phyloP scores from a whole-genome alignment of 1,140 invertebrate genomes.

The Tetraneura akinire region DNA sequence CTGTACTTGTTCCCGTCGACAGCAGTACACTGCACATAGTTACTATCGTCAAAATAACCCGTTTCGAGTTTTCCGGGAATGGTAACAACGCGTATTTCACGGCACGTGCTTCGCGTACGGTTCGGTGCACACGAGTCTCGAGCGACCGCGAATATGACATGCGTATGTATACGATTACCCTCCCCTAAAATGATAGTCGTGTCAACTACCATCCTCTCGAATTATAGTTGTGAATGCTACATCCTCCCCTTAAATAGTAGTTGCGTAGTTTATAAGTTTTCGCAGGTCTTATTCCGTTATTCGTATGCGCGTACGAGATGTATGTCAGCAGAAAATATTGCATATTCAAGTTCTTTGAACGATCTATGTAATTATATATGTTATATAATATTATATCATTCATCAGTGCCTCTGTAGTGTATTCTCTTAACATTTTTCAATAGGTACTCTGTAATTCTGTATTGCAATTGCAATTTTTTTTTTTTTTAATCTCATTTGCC shows the following conservation, averaged over 20 bases:
- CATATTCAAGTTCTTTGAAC: neutral
- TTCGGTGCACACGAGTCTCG: conserved; percentile 10
- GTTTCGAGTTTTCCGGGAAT: neutral
- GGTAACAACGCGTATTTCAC: neutral
- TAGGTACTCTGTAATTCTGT: no score
- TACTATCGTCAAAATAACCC: conserved; percentile 1
- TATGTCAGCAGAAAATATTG: no score
- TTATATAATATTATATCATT: no score
- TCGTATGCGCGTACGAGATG: neutral
- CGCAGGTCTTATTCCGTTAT: neutral
- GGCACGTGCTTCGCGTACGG: conserved; percentile 14
- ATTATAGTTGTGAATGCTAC: no score
- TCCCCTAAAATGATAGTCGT: no score
- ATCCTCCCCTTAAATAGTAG: no score
- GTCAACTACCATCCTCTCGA: no score
- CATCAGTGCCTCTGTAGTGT: no score
- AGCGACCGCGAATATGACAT: conserved; percentile 15
- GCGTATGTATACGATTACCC: neutral
- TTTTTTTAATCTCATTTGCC: no score
- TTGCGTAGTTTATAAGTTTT: conserved; percentile 26
- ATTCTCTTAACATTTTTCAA: no score
- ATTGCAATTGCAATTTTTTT: no score
- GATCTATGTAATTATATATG: neutral
- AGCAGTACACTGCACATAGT: neutral
- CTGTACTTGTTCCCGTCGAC: neutral